Base-by-base conservation (phyloP, 1,140 invertebrate species). In the Drosophila jambulina region DNA sequence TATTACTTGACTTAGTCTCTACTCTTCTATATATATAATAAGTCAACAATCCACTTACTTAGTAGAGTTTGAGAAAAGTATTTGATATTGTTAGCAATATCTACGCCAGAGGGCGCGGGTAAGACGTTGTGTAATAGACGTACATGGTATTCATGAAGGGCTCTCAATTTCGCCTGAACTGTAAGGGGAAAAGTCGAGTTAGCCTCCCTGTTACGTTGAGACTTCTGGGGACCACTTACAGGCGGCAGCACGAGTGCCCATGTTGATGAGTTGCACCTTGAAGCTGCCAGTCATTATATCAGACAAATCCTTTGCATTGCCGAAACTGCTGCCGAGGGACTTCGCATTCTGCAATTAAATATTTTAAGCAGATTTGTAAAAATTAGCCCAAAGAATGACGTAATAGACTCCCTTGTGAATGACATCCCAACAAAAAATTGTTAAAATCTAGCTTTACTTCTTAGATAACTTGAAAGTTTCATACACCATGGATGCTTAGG, bases 101-200 rank as follows among this genome's bases (percentile, higher is more conserved):
- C 99, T 65, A 96, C 94, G 63, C 98, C 98, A 64, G 97, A 98
- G 56, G 99, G 99, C 78, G 97, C 94, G 32, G 99, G 98, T 90
- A 98, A 96, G 81, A 96, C 95, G 79, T 97, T 97, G 94, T 99
- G 98, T 82, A 97, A 95, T 62, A 99, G 95, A 70, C 98, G 95
- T 83, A 97, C 95, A 92, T 99, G 98, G 93, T 97, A 98, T 93
- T 99, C 99, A 93, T 98, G 98, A 78, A 99, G 95, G 92, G 96
- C 99, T 69, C 97, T 95, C 85, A 99, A 97, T 95, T 99, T 99
- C 80, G 98, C 97, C 78, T 98, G 98, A 95, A 99, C 98, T 99
- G 93, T 80, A 94, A 71, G 12, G 23, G 48, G 21, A 68, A 15
- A 32, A 19, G 21, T 40, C 10, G 27, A 15, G 17, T 36, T n/a